Percentiles rank a stretch among this genome's conserved stretches.
phyloP scores from a whole-genome alignment of 2,113 vertebrate species.

The Cathartes aura region DNA sequence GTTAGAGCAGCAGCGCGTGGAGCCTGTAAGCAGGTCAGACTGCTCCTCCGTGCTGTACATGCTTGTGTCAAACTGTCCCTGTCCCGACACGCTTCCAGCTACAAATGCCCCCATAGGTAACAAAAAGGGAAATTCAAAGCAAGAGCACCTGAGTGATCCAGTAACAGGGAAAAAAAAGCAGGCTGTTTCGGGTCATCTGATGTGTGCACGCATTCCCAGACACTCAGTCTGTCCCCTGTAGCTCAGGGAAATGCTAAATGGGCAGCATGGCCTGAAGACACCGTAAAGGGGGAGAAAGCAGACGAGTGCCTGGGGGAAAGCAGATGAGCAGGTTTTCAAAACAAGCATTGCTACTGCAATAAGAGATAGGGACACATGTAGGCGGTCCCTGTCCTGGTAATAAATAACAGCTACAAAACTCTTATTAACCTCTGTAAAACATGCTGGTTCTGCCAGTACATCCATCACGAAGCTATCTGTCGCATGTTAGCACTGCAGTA shows the following conservation, averaged over 20 bases:
- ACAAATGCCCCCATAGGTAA: background rate
- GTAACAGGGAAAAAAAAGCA: background rate
- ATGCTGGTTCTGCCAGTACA: background rate
- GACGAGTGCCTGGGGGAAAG: background rate
- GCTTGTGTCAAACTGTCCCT: background rate
- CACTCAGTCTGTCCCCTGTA: background rate
- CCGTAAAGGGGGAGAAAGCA: background rate
- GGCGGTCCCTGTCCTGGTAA: background rate
- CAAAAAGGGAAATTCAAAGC: constrained; percentile 26
- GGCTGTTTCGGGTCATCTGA: background rate
- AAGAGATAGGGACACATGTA: background rate
- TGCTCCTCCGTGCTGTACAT: background rate
- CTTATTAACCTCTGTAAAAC: background rate
- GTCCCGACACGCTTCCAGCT: background rate
- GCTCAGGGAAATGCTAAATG: constrained; percentile 11
- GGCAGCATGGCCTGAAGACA: background rate
- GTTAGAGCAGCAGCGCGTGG: background rate
- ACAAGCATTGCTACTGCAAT: background rate
- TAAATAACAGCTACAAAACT: constrained; percentile 18
- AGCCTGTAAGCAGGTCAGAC: background rate
- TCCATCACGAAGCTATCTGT: background rate
- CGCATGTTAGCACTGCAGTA: background rate
- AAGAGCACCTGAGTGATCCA: constrained; percentile 8
- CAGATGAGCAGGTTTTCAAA: constrained; percentile 29
- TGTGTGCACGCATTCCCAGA: constrained; percentile 8